Evolutionary conservation across 2,888 invertebrate species (phyloP).

Genomic region (Tenthredo scrophulariae): DNA sequence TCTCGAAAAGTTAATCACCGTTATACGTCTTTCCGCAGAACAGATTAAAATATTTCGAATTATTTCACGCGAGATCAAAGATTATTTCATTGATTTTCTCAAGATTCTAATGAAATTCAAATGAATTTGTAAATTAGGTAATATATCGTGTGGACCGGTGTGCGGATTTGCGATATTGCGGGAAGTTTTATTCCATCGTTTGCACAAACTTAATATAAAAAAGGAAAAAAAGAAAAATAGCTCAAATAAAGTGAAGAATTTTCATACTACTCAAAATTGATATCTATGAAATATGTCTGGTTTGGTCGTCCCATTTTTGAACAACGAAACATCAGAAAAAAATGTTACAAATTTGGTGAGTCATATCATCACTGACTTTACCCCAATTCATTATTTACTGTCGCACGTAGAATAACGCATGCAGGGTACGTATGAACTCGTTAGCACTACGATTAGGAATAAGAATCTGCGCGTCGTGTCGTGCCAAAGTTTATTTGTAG

Average conservation of each 20-base stretch:
- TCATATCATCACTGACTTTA: neutral
- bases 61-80: neutral
- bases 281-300: no score
- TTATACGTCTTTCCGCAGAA: neutral
- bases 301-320: no score
- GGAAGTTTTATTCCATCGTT: no score
- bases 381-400: neutral
- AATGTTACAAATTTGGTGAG: neutral
- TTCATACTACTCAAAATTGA: no score
- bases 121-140: no score
- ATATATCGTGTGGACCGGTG: no score
- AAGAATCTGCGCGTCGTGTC: neutral
- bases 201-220: no score
- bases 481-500: slow-evolving; percentile 27
- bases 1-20: neutral
- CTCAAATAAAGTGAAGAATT: no score
- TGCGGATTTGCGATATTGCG: no score
- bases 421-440: neutral
- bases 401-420: neutral
- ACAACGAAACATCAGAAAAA: neutral
- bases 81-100: no score
- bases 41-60: neutral
- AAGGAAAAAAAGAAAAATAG: no score
- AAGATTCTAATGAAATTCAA: no score
- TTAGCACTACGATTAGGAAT: slow-evolving; percentile 13